Percentiles rank a stretch among this genome's conserved stretches.
These are phyloP conservation scores for Catharus minimus DNA, from an alignment of 2,113 vertebrate genomes.

Conservation along the genomic window DNA sequence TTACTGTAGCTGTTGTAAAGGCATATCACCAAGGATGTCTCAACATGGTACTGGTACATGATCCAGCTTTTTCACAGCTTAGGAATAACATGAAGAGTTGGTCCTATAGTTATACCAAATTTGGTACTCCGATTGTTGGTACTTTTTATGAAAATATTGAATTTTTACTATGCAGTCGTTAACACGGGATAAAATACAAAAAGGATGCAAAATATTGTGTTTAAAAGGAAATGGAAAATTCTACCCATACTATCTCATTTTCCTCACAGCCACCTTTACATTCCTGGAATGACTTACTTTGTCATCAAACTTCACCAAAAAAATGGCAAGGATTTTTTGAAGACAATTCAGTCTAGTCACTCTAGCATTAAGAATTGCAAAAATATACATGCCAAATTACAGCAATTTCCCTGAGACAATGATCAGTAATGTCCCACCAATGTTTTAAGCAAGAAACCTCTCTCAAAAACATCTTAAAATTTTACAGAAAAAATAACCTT, in stretches of 20 bases:
- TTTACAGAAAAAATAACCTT: background rate
- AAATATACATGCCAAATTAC: background rate
- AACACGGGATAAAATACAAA: background rate
- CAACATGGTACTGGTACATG: background rate
- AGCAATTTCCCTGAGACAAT: background rate
- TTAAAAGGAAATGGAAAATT: constrained; percentile 8
- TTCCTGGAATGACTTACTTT: background rate
- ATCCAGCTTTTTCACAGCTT: background rate
- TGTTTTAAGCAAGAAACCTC: background rate
- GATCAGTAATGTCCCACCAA: background rate
- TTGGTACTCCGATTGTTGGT: background rate
- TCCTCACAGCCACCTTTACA: background rate
- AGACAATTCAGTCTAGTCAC: background rate
- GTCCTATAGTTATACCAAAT: background rate
- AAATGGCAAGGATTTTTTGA: background rate
- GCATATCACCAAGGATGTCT: background rate
- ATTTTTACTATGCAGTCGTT: background rate
- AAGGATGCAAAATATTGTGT: background rate
- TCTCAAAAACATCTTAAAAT: background rate
- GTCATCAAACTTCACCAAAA: background rate
- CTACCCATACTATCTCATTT: background rate
- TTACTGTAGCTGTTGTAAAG: background rate
- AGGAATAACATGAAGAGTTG: background rate
- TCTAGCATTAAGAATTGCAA: background rate
- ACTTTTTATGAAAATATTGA: background rate